These are phyloP conservation scores for Drosophila neutralis DNA, from an alignment of 2,888 invertebrate genomes.

Conservation along the genomic window DNA sequence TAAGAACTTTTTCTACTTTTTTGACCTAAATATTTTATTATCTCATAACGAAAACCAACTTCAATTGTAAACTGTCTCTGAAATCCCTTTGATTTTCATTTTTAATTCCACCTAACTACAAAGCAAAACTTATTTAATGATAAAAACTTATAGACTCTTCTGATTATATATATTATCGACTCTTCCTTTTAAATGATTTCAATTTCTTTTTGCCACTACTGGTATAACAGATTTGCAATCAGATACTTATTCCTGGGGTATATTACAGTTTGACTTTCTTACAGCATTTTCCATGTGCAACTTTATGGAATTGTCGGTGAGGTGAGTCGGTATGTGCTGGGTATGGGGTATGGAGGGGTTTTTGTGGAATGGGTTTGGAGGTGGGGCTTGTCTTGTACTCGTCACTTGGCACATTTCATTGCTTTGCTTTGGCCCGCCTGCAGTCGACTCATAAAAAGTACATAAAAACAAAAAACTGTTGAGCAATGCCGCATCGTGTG, in stretches of 20 bases:
- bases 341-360: not conserved
- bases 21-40: not conserved
- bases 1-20: not conserved
- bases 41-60: not conserved
- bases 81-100: not conserved
- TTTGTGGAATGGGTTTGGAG: not conserved
- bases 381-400: slow-evolving; percentile 38
- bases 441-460: slow-evolving; percentile 65
- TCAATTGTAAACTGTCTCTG: not conserved
- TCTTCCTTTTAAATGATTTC: not conserved
- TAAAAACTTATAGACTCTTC: not conserved
- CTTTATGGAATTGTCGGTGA: slow-evolving; percentile 23
- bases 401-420: slow-evolving; percentile 58
- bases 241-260: no score
- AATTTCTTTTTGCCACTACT: not conserved
- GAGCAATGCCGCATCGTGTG: slow-evolving; percentile 43
- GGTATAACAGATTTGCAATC: not conserved
- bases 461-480: slow-evolving; percentile 75
- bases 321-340: not conserved
- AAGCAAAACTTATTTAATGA: not conserved
- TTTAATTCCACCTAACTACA: not conserved
- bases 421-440: slow-evolving; percentile 40
- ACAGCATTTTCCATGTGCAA: not conserved
- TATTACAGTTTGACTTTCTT: not conserved
- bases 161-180: not conserved